phyloP scores from a whole-genome alignment of 2,797 vertebrate species.

The Urosaurus nigricauda region DNA sequence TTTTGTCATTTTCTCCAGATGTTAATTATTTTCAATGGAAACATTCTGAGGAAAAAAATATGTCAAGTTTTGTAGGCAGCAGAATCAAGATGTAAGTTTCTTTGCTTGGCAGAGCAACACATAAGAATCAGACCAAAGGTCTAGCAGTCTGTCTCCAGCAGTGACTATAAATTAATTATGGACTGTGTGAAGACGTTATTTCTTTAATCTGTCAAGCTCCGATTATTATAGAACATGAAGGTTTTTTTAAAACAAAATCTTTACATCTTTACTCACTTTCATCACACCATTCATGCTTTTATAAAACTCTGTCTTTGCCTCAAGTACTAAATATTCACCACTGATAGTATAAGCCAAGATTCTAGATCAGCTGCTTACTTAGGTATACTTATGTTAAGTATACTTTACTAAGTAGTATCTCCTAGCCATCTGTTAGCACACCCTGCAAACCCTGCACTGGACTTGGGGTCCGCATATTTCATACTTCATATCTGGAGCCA shows the following conservation, averaged over 20 bases:
- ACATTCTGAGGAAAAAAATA: conserved; percentile 25
- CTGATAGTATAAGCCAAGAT: neutral
- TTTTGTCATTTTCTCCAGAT: conserved; percentile 36
- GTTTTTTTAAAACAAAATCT: neutral
- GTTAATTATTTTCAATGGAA: conserved; percentile 46
- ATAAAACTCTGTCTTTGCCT: neutral
- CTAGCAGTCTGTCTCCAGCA: neutral
- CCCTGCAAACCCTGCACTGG: too few species aligned
- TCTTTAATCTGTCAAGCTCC: neutral
- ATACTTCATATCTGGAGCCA: too few species aligned
- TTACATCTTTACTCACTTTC: neutral
- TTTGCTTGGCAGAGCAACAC: conserved; percentile 13
- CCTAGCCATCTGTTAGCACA: too few species aligned
- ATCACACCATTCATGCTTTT: neutral
- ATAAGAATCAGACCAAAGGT: neutral
- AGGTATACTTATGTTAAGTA: too few species aligned
- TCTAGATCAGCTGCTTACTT: too few species aligned
- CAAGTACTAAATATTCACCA: too few species aligned
- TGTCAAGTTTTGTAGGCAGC: conserved; percentile 33
- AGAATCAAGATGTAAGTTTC: conserved; percentile 5
- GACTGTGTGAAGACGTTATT: neutral
- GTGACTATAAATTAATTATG: neutral
- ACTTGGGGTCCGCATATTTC: too few species aligned
- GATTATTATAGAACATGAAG: neutral
- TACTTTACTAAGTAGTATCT: too few species aligned